These are phyloP conservation scores for Callopanchax toddi DNA, from an alignment of 2,113 vertebrate genomes.

Conservation along the genomic window DNA sequence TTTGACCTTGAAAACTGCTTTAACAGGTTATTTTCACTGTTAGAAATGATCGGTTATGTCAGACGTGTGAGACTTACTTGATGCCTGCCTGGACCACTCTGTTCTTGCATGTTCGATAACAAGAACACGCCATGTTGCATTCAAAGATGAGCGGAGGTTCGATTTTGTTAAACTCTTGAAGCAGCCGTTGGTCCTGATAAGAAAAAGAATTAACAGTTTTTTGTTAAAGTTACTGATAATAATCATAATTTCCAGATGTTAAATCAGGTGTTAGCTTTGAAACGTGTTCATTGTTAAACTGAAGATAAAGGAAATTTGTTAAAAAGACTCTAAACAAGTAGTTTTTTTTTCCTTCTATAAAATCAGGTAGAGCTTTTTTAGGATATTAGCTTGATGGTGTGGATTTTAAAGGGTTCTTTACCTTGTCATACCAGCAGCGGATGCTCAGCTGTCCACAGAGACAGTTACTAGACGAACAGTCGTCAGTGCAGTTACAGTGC, in stretches of 20 bases:
- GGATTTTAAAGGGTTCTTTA: too few relatives aligned
- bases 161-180: conserved; percentile 95
- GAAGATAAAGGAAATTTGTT: too few relatives aligned
- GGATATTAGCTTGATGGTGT: neutral
- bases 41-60: neutral
- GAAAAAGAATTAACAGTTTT: neutral
- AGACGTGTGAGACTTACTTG: conserved; percentile 76
- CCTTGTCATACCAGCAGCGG: conserved; percentile 97
- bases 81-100: conserved; percentile 92
- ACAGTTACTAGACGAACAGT: conserved; percentile 94
- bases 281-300: too few relatives aligned
- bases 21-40: too few relatives aligned
- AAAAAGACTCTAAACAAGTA: too few relatives aligned
- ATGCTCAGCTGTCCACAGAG: conserved; percentile 94
- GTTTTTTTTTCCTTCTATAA: neutral
- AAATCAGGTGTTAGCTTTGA: too few relatives aligned
- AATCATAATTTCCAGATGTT: too few relatives aligned
- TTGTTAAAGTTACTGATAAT: neutral
- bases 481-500: conserved; percentile 90
- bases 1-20: too few relatives aligned
- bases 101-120: conserved; percentile 91
- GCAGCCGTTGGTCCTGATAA: conserved; percentile 87
- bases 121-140: conserved; percentile 93
- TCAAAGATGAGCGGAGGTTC: conserved; percentile 93
- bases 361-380: neutral